Evolutionary conservation across 1,140 invertebrate species (phyloP).

Genomic region (Campodea augens): DNA sequence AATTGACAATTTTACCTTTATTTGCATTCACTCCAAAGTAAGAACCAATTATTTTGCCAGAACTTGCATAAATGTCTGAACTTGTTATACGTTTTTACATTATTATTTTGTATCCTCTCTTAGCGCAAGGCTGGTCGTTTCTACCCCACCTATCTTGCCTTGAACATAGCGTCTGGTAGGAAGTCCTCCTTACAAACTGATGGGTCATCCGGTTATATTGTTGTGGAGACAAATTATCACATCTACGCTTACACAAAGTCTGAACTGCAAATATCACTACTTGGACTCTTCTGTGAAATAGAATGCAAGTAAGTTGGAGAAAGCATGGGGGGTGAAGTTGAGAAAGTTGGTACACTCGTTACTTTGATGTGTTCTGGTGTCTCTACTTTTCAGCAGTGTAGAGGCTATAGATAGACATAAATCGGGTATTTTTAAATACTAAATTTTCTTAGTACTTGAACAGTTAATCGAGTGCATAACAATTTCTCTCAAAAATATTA

Average conservation of each 20-base stretch:
- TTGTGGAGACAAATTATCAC: constrained; percentile 94
- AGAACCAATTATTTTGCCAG: neutral
- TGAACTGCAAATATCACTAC: constrained; percentile 72
- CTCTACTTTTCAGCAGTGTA: no score
- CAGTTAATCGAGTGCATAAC: no score
- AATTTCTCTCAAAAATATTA: no score
- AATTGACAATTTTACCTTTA: no score
- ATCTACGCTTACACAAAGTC: constrained; percentile 93
- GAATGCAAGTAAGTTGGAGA: constrained; percentile 48
- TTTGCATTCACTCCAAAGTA: no score
- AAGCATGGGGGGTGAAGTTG: neutral
- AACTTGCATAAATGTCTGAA: neutral
- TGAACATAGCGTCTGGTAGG: constrained; percentile 64
- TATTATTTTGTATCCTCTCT: no score
- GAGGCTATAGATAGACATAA: no score
- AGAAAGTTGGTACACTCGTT: neutral
- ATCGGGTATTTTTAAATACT: no score
- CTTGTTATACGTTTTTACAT: constrained; percentile 5
- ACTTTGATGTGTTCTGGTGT: neutral
- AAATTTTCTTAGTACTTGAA: no score
- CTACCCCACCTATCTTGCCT: constrained; percentile 80
- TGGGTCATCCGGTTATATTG: constrained; percentile 56
- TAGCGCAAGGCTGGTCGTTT: constrained; percentile 75
- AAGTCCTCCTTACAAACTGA: constrained; percentile 16
- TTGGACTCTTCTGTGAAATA: constrained; percentile 81